Base-by-base conservation (phyloP, 2,888 invertebrate species). In the Disparrhopalites patrizii region DNA sequence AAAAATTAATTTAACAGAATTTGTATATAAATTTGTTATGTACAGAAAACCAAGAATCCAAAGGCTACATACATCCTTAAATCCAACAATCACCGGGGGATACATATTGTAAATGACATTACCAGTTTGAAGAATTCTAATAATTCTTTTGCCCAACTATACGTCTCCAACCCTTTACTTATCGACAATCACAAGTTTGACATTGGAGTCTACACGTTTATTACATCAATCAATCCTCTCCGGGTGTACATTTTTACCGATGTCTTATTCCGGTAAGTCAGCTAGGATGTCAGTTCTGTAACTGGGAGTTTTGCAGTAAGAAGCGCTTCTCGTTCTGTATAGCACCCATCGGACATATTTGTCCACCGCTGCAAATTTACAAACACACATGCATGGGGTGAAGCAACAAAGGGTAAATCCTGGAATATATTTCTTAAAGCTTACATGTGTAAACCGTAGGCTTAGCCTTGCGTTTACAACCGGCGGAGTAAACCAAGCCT, bases 121-220 rank as follows among this genome's bases (percentile, higher is more conserved):
- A 85, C 74, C 83, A 85, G 70, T 81, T 88, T 47, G 81, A 83
- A 3, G 86, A 89, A 65, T 38, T 57, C 57, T 3, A 65, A 57
- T 20, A 65, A 65, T 51, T 68, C 71, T 3, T 75, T 75, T 58
- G 67, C 73, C 27, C 74, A 75, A 65, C 67, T 68, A 10, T 98
- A 88, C 79, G 83, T 98, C 25, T 87, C 88, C 73, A 89, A 87
- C 70, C 97, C 97, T 3, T 86, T 90, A 75, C 82, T 98, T 20
- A 88, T 98, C 2, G 93, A 93, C 79, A 93, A 93, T 1, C 86
- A 91, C 79, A 96, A 95, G 81, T 98, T 98, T 80, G 98, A 98
- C 80, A 91, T 98, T 79, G 97, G 98, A 8, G 86, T 98, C 65
- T 98, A 98, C 78, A 91, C 91, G 0, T 87, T 90, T 0, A 81